Evolutionary conservation across 2,888 invertebrate genomes (phyloP).

Genomic region (Psococerastis gibbosa): DNA sequence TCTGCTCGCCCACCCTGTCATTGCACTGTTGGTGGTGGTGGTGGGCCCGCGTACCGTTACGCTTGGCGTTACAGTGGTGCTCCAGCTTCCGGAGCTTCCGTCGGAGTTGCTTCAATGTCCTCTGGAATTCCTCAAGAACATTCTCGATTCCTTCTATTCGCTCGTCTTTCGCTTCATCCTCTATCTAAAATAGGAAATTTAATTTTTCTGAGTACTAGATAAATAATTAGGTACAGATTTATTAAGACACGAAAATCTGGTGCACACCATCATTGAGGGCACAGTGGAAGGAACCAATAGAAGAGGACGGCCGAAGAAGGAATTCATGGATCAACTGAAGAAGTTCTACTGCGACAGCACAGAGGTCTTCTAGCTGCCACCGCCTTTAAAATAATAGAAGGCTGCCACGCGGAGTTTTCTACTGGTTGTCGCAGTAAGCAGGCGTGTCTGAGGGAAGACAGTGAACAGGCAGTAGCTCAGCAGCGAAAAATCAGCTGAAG

Average conservation of each 20-base stretch:
- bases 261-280: too few relatives aligned
- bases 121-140: slow-evolving; percentile 31
- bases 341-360: slow-evolving; percentile 6
- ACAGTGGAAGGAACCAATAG: too few relatives aligned
- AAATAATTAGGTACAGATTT: not conserved
- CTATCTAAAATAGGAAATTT: slow-evolving; percentile 15
- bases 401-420: not conserved
- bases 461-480: too few relatives aligned
- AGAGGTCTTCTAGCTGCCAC: too few relatives aligned
- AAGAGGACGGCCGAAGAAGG: too few relatives aligned
- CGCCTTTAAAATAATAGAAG: not conserved
- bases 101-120: slow-evolving; percentile 31
- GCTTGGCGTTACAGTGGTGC: slow-evolving; percentile 21
- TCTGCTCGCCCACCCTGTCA: slow-evolving; percentile 24
- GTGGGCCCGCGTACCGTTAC: slow-evolving; percentile 17
- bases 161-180: slow-evolving; percentile 27
- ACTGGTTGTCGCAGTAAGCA: too few relatives aligned
- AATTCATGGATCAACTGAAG: too few relatives aligned
- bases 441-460: too few relatives aligned
- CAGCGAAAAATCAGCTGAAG: too few relatives aligned
- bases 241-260: too few relatives aligned
- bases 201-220: not conserved
- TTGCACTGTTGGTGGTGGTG: slow-evolving; percentile 26
- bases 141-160: slow-evolving; percentile 33
- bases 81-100: slow-evolving; percentile 29